Conservation (phyloP, 2,888 invertebrate species). For the Ichneumon xanthorius region DNA sequence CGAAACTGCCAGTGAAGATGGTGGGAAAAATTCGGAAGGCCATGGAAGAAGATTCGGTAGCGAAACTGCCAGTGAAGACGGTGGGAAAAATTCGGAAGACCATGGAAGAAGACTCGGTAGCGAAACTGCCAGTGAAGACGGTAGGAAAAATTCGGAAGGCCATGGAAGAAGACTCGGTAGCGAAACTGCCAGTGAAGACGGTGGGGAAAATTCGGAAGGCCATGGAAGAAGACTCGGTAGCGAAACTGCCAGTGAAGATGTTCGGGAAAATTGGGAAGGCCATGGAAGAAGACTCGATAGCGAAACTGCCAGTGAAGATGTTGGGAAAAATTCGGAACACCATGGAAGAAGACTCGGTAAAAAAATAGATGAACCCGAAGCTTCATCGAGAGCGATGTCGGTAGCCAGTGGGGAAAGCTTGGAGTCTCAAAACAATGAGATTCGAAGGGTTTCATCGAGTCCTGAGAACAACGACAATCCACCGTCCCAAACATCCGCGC, state of each 20-base stretch:
- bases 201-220: slow-evolving; percentile 25
- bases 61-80: slow-evolving; percentile 48
- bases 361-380: not conserved
- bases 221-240: slow-evolving; percentile 25
- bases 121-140: slow-evolving; percentile 52
- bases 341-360: slow-evolving; percentile 27
- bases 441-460: not conserved
- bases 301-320: slow-evolving; percentile 52
- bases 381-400: slow-evolving; percentile 7
- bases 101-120: slow-evolving; percentile 21
- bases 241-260: slow-evolving; percentile 52
- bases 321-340: slow-evolving; percentile 24
- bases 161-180: slow-evolving; percentile 23
- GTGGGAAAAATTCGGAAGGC: too few species aligned
- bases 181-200: slow-evolving; percentile 52
- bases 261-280: slow-evolving; percentile 24
- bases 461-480: not conserved
- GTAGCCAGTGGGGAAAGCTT: not conserved
- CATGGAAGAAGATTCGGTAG: not conserved
- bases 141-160: slow-evolving; percentile 24
- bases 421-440: slow-evolving; percentile 15
- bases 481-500: slow-evolving; percentile 1
- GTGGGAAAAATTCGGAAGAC: slow-evolving; percentile 25
- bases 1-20: too few species aligned
- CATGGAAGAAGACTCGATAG: slow-evolving; percentile 45